A percentile compares a stretch with the other conserved stretches of the same genome.
These are phyloP conservation scores for Furcula furcula DNA, from an alignment of 2,888 invertebrate species.

Conservation along the genomic window DNA sequence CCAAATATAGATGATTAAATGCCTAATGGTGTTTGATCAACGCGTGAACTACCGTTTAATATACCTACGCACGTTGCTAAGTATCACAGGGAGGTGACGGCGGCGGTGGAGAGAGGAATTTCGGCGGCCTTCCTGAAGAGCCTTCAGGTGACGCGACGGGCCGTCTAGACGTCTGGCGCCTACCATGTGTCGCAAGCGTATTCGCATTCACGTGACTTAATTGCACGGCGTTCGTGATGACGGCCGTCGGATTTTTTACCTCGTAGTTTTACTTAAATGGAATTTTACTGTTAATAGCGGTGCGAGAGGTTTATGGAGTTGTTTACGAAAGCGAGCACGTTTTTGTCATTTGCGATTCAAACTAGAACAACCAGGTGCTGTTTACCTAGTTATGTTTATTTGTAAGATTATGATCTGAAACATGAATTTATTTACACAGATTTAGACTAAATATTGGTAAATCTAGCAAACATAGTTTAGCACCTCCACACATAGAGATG, in stretches of 20 bases:
- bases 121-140: slow-evolving; percentile 60
- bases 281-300: background rate
- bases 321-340: background rate
- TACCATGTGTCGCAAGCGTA: slow-evolving; percentile 47
- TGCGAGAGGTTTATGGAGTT: background rate
- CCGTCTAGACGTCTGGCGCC: slow-evolving; percentile 68
- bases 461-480: no score
- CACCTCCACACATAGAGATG: no score
- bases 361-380: no score
- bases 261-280: background rate
- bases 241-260: slow-evolving; percentile 9
- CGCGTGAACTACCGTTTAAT: slow-evolving; percentile 13
- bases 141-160: slow-evolving; percentile 64
- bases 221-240: slow-evolving; percentile 21
- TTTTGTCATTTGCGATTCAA: background rate
- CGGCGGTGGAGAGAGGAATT: slow-evolving; percentile 38
- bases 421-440: no score
- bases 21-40: no score
- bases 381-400: no score
- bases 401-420: no score
- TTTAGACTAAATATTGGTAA: no score
- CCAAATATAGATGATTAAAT: no score
- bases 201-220: slow-evolving; percentile 30
- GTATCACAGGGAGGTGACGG: slow-evolving; percentile 13
- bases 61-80: slow-evolving; percentile 9